Percentiles rank a stretch among this genome's conserved stretches.
Evolutionary conservation across 2,113 vertebrate species (phyloP).

Genomic region (Heterocephalus glaber): DNA sequence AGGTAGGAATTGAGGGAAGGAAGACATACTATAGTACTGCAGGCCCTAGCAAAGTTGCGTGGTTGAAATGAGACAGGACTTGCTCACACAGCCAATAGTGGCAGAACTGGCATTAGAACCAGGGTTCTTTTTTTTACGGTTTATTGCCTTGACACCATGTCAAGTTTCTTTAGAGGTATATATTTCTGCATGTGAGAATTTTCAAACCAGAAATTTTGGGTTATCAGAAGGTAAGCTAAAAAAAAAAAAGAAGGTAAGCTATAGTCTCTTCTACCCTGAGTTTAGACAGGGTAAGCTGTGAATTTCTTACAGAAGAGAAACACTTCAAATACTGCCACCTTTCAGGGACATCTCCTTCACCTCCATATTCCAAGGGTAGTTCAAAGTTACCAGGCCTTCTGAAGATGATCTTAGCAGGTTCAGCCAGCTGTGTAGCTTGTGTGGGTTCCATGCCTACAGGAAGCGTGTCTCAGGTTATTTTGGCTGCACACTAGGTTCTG

Average conservation of each 20-base stretch:
- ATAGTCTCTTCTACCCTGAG: rapidly evolving
- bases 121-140: background rate
- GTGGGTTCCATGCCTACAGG: rapidly evolving
- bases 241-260: no score
- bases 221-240: background rate
- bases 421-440: background rate
- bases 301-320: background rate
- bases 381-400: background rate
- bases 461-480: background rate
- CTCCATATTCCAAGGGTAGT: no score
- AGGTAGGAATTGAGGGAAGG: rapidly evolving
- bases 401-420: background rate
- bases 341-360: background rate
- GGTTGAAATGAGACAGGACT: no score
- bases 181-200: background rate
- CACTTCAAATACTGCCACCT: background rate
- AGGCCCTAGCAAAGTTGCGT: background rate
- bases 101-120: no score
- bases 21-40: no score
- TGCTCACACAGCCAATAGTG: background rate
- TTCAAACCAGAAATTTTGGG: background rate
- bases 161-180: no score
- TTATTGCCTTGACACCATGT: background rate
- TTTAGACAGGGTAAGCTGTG: background rate
- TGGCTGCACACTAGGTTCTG: background rate